Conservation (phyloP, 2,113 vertebrate species). For the Sander lucioperca region DNA sequence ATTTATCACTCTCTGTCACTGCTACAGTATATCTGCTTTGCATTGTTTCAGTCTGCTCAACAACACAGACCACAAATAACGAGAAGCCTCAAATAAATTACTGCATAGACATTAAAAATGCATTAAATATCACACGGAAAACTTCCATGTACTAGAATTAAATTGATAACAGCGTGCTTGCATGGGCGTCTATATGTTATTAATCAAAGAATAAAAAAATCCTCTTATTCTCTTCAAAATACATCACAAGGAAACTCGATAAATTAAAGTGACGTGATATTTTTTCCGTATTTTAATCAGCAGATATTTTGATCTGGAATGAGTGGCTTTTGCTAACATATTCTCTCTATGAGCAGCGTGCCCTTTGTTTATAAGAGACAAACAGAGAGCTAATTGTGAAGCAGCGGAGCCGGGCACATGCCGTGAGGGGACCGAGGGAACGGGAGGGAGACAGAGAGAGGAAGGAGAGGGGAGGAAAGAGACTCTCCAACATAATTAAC, state of each 20-base stretch:
- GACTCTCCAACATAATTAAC: slow-evolving; percentile 97
- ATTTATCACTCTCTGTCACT: slow-evolving; percentile 72
- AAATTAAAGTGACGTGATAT: slow-evolving; percentile 31
- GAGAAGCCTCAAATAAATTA: slow-evolving; percentile 17
- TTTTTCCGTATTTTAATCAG: slow-evolving; percentile 44
- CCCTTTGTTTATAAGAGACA: slow-evolving; percentile 70
- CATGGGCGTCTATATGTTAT: slow-evolving; percentile 23
- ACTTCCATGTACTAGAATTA: slow-evolving; percentile 12
- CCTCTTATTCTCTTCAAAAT: slow-evolving; percentile 42
- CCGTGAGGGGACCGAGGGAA: slow-evolving; percentile 66
- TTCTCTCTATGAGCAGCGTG: slow-evolving; percentile 68
- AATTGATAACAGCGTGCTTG: background rate
- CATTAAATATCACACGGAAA: slow-evolving; percentile 35
- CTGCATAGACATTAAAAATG: slow-evolving; percentile 30
- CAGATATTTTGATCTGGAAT: slow-evolving; percentile 35
- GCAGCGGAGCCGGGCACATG: slow-evolving; percentile 86
- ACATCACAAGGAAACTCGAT: slow-evolving; percentile 37
- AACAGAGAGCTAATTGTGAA: slow-evolving; percentile 91
- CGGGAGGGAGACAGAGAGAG: slow-evolving; percentile 78
- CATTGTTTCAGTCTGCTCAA: slow-evolving; percentile 12
- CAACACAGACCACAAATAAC: background rate
- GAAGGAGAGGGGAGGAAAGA: slow-evolving; percentile 89
- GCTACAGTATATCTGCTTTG: slow-evolving; percentile 23
- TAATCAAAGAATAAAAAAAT: slow-evolving; percentile 26
- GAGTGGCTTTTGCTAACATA: slow-evolving; percentile 60